Percentiles rank a stretch among this genome's conserved stretches.
Evolutionary conservation across 2,888 invertebrate genomes (phyloP).

Genomic region (Mimas tiliae): DNA sequence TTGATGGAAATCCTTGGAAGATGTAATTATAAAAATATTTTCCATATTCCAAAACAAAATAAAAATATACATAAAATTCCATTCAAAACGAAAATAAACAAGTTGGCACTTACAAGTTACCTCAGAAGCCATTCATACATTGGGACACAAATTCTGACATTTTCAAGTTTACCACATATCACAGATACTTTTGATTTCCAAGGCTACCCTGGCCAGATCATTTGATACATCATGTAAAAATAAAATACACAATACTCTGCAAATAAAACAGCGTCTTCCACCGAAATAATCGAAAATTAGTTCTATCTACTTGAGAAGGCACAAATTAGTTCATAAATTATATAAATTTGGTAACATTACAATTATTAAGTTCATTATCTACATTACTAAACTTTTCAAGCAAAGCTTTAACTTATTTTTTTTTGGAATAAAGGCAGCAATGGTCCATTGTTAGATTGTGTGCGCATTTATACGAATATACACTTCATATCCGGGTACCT

Average conservation of each 20-base stretch:
- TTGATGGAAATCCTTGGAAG: slow-evolving; percentile 64
- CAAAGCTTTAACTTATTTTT: slow-evolving; percentile 25
- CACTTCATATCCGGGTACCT: slow-evolving; percentile 27
- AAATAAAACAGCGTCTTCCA: slow-evolving; percentile 35
- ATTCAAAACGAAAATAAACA: slow-evolving; percentile 59
- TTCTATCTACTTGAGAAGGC: slow-evolving; percentile 55
- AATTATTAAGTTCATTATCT: slow-evolving; percentile 41
- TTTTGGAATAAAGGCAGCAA: slow-evolving; percentile 21
- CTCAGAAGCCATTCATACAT: slow-evolving; percentile 41
- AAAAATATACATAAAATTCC: slow-evolving; percentile 65
- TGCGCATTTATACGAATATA: slow-evolving; percentile 12
- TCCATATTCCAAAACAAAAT: slow-evolving; percentile 61
- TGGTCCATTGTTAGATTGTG: slow-evolving; percentile 18
- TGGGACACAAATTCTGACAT: slow-evolving; percentile 17
- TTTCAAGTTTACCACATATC: slow-evolving; percentile 51
- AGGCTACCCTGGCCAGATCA: slow-evolving; percentile 50
- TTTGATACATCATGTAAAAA: slow-evolving; percentile 37
- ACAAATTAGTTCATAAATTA: slow-evolving; percentile 55
- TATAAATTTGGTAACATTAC: slow-evolving; percentile 69
- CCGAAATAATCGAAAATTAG: slow-evolving; percentile 44
- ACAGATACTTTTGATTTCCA: slow-evolving; percentile 66
- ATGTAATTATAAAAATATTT: slow-evolving; percentile 52
- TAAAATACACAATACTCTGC: slow-evolving; percentile 45
- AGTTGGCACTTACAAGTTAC: slow-evolving; percentile 70
- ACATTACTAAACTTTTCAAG: slow-evolving; percentile 31